Percentiles rank a stretch among this genome's conserved stretches.
These are phyloP conservation scores for Galerucella pusilla DNA, from an alignment of 2,888 invertebrate genomes.

Conservation along the genomic window DNA sequence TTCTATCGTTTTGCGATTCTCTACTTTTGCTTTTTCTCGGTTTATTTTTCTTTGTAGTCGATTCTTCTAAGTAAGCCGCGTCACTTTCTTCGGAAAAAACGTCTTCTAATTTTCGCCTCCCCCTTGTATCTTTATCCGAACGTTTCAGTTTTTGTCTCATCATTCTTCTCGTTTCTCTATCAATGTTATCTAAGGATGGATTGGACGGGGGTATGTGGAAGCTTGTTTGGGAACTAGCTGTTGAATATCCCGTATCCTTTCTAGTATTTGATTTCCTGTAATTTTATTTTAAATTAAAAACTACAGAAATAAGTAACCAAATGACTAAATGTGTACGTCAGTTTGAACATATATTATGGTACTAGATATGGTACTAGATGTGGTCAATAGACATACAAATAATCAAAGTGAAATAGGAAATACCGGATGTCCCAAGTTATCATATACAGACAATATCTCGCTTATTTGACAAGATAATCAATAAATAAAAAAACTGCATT, in stretches of 20 bases:
- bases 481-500: too few relatives aligned
- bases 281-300: conserved; percentile 12
- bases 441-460: too few relatives aligned
- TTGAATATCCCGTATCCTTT: conserved; percentile 78
- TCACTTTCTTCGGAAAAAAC: conserved; percentile 57
- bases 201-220: conserved; percentile 41
- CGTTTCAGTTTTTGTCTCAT: conserved; percentile 61
- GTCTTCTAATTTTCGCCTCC: conserved; percentile 50
- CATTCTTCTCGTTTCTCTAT: conserved; percentile 49
- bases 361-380: too few relatives aligned
- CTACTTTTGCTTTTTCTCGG: conserved; percentile 22
- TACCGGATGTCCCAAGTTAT: too few relatives aligned
- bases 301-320: not conserved
- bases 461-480: too few relatives aligned
- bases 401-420: too few relatives aligned
- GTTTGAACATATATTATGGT: too few relatives aligned
- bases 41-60: conserved; percentile 15
- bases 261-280: conserved; percentile 63
- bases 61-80: conserved; percentile 43
- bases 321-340: not conserved
- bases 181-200: conserved; percentile 32
- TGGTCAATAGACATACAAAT: too few relatives aligned
- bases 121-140: conserved; percentile 53
- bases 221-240: conserved; percentile 73
- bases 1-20: conserved; percentile 47